Conservation (phyloP, 2,888 invertebrate species). For the Hypercompe scribonia region DNA sequence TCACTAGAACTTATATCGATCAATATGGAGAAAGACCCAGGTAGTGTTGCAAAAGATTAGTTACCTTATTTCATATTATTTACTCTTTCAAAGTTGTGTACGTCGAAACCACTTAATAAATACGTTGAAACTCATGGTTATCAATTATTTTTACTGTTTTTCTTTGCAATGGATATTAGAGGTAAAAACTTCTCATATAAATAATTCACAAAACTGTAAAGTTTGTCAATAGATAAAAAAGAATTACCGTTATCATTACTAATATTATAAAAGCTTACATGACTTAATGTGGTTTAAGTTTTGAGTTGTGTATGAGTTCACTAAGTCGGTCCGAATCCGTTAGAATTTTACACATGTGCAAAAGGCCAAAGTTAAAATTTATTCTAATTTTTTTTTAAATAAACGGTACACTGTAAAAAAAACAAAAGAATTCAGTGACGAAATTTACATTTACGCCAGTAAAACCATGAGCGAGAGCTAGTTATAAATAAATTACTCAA, state of each 20-base stretch:
- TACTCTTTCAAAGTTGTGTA: not conserved
- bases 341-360: not conserved
- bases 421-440: not conserved
- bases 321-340: not conserved
- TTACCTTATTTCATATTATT: not conserved
- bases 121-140: not conserved
- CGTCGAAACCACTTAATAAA: not conserved
- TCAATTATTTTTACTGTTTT: not conserved
- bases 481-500: conserved; percentile 16
- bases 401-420: no score
- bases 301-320: not conserved
- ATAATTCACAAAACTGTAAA: not conserved
- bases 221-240: not conserved
- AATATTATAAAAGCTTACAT: not conserved
- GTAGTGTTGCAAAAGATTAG: not conserved
- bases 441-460: not conserved
- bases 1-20: conserved; percentile 26
- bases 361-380: not conserved
- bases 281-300: not conserved
- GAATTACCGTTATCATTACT: not conserved
- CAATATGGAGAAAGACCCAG: not conserved
- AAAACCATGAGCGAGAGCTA: not conserved
- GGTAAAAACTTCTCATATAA: not conserved
- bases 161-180: not conserved
- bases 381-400: no score